These are phyloP conservation scores for Lacanobia wlatinum DNA, from an alignment of 2,888 invertebrate species.

Conservation along the genomic window DNA sequence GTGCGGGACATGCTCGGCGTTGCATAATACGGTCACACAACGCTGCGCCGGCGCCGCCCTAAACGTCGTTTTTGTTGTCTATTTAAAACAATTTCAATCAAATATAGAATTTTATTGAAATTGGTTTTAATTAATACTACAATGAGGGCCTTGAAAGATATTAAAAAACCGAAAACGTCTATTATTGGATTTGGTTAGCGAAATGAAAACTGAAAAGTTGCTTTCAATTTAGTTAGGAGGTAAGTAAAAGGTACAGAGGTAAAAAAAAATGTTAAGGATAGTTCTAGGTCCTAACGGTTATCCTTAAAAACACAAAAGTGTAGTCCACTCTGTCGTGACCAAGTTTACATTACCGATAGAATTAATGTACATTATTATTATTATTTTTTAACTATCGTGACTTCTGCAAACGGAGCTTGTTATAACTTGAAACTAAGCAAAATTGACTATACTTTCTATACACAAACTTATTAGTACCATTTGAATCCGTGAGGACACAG, in stretches of 20 bases:
- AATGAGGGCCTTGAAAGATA: too few relatives aligned
- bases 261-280: not conserved
- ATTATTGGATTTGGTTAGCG: too few relatives aligned
- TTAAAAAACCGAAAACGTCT: too few relatives aligned
- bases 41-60: slow-evolving; percentile 71
- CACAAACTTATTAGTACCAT: too few relatives aligned
- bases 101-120: slow-evolving; percentile 12
- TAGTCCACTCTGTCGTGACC: not conserved
- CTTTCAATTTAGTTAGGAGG: too few relatives aligned
- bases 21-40: slow-evolving; percentile 79
- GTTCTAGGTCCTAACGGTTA: too few relatives aligned
- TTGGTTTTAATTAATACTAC: too few relatives aligned
- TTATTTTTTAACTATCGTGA: too few relatives aligned
- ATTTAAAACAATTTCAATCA: not conserved
- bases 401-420: slow-evolving; percentile 16
- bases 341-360: not conserved
- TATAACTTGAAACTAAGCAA: not conserved
- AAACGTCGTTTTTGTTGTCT: slow-evolving; percentile 46
- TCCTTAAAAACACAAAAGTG: too few relatives aligned
- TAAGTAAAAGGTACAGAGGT: not conserved
- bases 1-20: slow-evolving; percentile 66
- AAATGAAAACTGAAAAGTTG: too few relatives aligned
- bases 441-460: slow-evolving; percentile 7
- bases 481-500: not conserved
- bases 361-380: not conserved